Conservation (phyloP, 2,888 invertebrate species). For the Pimpla rufipes region DNA sequence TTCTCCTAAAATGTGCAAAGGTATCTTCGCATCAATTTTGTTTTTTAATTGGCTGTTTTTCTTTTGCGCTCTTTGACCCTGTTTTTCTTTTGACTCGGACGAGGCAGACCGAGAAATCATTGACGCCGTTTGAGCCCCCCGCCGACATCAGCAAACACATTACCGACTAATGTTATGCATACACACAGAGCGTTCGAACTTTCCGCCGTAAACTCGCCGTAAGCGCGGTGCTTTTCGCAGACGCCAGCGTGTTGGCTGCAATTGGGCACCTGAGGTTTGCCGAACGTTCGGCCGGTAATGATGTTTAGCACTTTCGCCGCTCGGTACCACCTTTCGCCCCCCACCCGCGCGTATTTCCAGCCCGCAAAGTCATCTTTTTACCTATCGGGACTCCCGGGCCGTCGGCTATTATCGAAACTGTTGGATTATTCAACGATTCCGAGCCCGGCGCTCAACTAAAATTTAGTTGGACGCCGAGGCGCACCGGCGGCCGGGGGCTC, state of each 20-base stretch:
- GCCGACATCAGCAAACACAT: neutral
- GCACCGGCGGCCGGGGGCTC: neutral
- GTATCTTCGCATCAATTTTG: too few relatives aligned
- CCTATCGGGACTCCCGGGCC: neutral
- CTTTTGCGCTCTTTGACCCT: too few relatives aligned
- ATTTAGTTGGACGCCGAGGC: slow-evolving; percentile 57
- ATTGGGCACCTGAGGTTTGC: neutral
- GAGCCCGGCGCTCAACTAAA: slow-evolving; percentile 71
- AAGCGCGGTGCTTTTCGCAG: neutral
- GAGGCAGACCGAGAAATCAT: too few relatives aligned
- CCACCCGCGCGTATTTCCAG: neutral
- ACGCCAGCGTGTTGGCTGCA: neutral
- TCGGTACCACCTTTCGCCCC: neutral
- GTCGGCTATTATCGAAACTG: slow-evolving; percentile 67
- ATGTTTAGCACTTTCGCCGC: neutral
- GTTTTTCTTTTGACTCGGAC: too few relatives aligned
- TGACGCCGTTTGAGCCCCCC: too few relatives aligned
- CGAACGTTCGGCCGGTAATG: neutral
- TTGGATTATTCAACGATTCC: slow-evolving; percentile 74
- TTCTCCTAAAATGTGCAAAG: too few relatives aligned
- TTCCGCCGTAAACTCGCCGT: neutral
- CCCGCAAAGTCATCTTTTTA: slow-evolving; percentile 5
- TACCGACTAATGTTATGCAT: neutral
- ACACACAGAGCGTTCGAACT: neutral
- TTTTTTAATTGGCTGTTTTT: too few relatives aligned